phyloP scores from a whole-genome alignment of 2,113 vertebrate species.

The Phoenicopterus ruber region DNA sequence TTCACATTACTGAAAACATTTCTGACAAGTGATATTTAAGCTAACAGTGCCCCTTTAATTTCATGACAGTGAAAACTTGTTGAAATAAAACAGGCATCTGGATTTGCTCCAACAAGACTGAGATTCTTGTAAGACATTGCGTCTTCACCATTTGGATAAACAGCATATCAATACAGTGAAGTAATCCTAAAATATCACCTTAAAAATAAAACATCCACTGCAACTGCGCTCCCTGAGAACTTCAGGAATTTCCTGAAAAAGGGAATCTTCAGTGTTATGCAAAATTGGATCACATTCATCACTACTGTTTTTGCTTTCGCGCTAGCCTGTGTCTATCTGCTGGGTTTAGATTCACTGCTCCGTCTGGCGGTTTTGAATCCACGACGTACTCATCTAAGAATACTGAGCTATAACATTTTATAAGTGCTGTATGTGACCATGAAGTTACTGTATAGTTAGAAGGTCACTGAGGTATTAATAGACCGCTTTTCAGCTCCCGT shows the following conservation, averaged over 20 bases:
- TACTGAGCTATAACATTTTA: not conserved
- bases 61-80: conserved; percentile 1
- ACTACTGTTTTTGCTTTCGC: not conserved
- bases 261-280: not conserved
- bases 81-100: conserved; percentile 52
- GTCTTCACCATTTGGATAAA: conserved; percentile 27
- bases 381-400: not conserved
- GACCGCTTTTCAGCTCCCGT: not conserved
- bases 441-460: not conserved
- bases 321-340: not conserved
- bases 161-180: conserved; percentile 27
- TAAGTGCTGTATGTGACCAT: not conserved
- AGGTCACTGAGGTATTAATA: not conserved
- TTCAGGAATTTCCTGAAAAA: not conserved
- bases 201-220: conserved; percentile 16
- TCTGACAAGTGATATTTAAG: not conserved
- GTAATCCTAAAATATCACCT: conserved; percentile 33
- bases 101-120: conserved; percentile 1
- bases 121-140: not conserved
- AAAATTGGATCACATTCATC: not conserved
- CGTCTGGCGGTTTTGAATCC: not conserved
- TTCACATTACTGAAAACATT: not conserved
- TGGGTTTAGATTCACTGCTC: not conserved
- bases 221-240: not conserved
- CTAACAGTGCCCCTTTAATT: not conserved